Percentiles rank a stretch among this genome's conserved stretches.
phyloP scores from a whole-genome alignment of 2,113 vertebrate genomes.

The Maccullochella peelii region DNA sequence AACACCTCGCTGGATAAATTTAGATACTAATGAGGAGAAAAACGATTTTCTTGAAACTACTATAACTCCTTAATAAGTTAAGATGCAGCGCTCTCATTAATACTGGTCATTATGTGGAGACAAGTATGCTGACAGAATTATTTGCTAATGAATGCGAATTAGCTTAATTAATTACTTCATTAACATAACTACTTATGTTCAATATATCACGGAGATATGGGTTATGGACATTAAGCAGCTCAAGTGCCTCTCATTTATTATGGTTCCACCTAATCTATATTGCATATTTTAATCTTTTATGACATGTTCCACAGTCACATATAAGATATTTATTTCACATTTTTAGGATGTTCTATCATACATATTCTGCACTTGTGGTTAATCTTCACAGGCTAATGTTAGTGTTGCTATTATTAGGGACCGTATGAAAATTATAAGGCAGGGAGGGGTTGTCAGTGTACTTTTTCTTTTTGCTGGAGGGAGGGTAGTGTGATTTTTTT shows the following conservation, averaged over 20 bases:
- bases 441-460: accelerated
- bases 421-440: neutral
- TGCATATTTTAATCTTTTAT: conserved; percentile 55
- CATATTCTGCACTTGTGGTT: conserved; percentile 16
- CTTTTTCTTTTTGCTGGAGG: neutral
- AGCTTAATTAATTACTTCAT: conserved; percentile 79
- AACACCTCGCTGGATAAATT: conserved; percentile 63
- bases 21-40: conserved; percentile 63
- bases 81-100: conserved; percentile 62
- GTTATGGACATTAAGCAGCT: conserved; percentile 64
- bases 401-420: conserved; percentile 67
- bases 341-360: conserved; percentile 37
- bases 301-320: conserved; percentile 36
- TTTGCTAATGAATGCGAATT: conserved; percentile 77
- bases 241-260: conserved; percentile 71
- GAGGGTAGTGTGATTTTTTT: neutral
- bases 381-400: conserved; percentile 69
- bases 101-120: conserved; percentile 54
- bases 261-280: conserved; percentile 50
- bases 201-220: conserved; percentile 72
- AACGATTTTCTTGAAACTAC: conserved; percentile 26
- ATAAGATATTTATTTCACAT: conserved; percentile 51
- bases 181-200: conserved; percentile 74
- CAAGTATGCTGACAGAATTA: conserved; percentile 72
- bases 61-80: conserved; percentile 60